Conservation (phyloP, 2,797 vertebrate species). For the Takifugu rubripes region DNA sequence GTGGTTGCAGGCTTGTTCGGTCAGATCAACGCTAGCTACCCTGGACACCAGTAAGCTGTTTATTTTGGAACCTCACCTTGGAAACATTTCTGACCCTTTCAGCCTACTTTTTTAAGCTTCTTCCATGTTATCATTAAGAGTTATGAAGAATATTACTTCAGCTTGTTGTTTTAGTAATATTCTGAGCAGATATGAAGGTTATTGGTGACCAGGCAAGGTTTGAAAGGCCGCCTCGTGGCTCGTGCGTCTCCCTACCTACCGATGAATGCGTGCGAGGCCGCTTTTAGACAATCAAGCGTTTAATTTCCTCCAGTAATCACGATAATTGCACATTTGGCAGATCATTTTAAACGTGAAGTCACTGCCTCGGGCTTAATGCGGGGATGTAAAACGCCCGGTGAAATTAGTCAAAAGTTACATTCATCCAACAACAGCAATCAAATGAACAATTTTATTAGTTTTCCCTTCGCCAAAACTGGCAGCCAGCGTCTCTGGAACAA, state of each 20-base stretch:
- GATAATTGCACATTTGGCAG: constrained; percentile 40
- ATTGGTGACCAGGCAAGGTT: constrained; percentile 11
- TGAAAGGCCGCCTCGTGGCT: constrained; percentile 1
- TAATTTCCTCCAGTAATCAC: constrained; percentile 43
- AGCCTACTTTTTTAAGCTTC: constrained; percentile 23
- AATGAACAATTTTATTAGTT: constrained; percentile 54
- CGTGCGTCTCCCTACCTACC: constrained; percentile 12
- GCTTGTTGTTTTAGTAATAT: background rate
- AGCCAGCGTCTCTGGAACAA: constrained; percentile 49
- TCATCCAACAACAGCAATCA: constrained; percentile 33
- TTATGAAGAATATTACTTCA: constrained; percentile 18
- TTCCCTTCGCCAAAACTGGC: constrained; percentile 38
- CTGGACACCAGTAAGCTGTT: constrained; percentile 46
- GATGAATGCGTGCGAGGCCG: constrained; percentile 16
- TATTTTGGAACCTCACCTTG: constrained; percentile 54
- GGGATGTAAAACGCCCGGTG: constrained; percentile 26
- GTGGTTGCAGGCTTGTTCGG: constrained; percentile 9
- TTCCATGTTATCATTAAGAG: constrained; percentile 26
- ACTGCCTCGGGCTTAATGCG: constrained; percentile 26
- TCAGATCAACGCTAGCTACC: constrained; percentile 24
- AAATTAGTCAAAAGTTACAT: constrained; percentile 36
- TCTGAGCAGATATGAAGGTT: background rate
- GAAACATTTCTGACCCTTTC: constrained; percentile 40
- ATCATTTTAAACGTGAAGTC: constrained; percentile 44
- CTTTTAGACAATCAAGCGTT: constrained; percentile 41